A percentile compares a stretch with the other conserved stretches of the same genome.
Evolutionary conservation across 2,888 invertebrate genomes (phyloP).

Genomic region (Agrochola litura): DNA sequence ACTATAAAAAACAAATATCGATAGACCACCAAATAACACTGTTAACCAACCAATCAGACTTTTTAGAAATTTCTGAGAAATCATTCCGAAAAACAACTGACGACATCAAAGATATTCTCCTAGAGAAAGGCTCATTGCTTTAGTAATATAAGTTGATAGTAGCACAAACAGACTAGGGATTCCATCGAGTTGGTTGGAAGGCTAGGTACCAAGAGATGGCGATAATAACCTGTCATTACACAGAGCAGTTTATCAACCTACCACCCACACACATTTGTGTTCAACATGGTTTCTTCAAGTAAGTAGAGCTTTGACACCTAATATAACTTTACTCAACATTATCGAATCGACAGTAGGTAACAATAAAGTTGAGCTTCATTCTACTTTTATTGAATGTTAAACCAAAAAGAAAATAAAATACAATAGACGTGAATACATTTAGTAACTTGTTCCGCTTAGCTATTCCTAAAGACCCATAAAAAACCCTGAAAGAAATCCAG

Average conservation of each 20-base stretch:
- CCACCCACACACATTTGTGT: slow-evolving; percentile 49
- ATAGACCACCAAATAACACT: neutral
- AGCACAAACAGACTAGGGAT: neutral
- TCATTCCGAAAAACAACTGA: neutral
- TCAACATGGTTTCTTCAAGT: slow-evolving; percentile 33
- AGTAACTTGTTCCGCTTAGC: no score
- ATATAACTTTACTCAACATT: slow-evolving; percentile 31
- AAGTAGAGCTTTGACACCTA: slow-evolving; percentile 53
- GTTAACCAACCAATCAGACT: neutral
- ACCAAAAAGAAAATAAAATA: no score
- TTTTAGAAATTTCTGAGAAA: neutral
- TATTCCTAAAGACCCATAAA: no score
- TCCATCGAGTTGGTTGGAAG: slow-evolving; percentile 11
- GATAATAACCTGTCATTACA: slow-evolving; percentile 57
- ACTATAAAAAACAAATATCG: neutral
- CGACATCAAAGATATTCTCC: no score
- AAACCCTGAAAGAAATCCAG: no score
- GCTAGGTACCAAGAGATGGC: slow-evolving; percentile 46
- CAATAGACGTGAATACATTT: no score
- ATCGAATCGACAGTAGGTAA: neutral
- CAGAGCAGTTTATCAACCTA: slow-evolving; percentile 50
- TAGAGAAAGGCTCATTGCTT: no score
- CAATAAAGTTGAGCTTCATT: neutral
- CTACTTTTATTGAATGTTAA: no score
- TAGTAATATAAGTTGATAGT: neutral